Conservation (phyloP, 1,140 invertebrate genomes). For the Leucophenga varia region DNA sequence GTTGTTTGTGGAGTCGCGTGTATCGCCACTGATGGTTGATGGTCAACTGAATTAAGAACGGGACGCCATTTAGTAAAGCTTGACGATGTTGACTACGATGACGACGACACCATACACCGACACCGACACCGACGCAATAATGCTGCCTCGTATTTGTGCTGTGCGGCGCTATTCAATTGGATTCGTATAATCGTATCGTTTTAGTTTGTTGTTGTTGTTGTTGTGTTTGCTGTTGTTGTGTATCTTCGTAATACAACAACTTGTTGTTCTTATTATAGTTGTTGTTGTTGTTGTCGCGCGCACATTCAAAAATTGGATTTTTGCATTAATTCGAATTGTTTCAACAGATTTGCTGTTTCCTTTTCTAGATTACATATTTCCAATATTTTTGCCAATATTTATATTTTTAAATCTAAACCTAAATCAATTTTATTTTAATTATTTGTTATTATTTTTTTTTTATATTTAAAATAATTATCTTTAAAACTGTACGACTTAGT, state of each 20-base stretch:
- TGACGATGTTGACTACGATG: conserved; percentile 5
- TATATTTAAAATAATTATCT: too few species aligned
- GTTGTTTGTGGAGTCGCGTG: conserved; percentile 34
- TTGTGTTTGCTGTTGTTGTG: conserved; percentile 18
- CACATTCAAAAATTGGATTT: conserved; percentile 50
- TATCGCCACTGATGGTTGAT: conserved; percentile 46
- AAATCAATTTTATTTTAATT: too few species aligned
- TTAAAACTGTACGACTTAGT: too few species aligned
- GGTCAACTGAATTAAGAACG: conserved; percentile 56
- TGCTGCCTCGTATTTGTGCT: conserved; percentile 2
- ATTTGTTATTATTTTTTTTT: too few species aligned
- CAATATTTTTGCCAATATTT: too few species aligned
- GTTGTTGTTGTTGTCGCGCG: conserved; percentile 31
- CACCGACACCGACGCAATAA: conserved; percentile 12
- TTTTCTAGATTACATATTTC: too few species aligned
- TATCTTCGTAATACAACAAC: too few species aligned
- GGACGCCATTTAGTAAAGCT: conserved; percentile 26
- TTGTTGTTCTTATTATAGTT: conserved; percentile 8
- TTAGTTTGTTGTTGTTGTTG: conserved; percentile 5
- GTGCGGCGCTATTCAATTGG: too few species aligned
- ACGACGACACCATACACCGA: conserved; percentile 8
- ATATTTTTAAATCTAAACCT: too few species aligned
- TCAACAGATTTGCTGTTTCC: too few species aligned
- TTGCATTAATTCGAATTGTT: too few species aligned
- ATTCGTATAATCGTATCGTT: too few species aligned